These are phyloP conservation scores for Chiroxiphia lanceolata DNA, from an alignment of 2,797 vertebrate genomes.

Conservation along the genomic window DNA sequence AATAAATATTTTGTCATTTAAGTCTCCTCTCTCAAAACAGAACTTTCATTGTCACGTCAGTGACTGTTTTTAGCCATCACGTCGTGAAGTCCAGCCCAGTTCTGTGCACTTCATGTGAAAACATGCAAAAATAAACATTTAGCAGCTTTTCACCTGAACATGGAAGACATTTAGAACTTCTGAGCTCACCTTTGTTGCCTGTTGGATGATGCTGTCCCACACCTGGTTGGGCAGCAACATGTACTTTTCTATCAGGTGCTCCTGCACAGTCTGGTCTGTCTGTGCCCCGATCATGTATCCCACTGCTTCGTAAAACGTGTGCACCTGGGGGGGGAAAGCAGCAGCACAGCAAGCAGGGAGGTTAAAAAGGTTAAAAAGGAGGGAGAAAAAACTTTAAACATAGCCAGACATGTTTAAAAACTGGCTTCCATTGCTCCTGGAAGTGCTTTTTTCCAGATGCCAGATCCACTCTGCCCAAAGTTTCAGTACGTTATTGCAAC, in stretches of 20 bases:
- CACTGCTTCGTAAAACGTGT: constrained; percentile 98
- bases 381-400: not conserved
- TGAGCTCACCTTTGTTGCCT: constrained; percentile 93
- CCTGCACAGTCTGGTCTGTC: constrained; percentile 95
- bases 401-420: not conserved
- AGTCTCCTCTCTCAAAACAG: not conserved
- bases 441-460: not conserved
- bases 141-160: not conserved
- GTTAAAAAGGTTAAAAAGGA: not conserved
- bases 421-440: not conserved
- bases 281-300: constrained; percentile 99
- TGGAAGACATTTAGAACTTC: not conserved
- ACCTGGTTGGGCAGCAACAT: constrained; percentile 99
- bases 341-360: not conserved
- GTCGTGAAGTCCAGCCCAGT: not conserved
- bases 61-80: not conserved
- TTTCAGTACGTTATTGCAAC: not conserved
- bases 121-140: not conserved
- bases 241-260: constrained; percentile 98
- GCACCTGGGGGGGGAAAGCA: constrained; percentile 81
- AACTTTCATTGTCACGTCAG: rapidly evolving
- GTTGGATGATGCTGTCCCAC: constrained; percentile 99
- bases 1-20: not conserved
- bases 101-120: rapidly evolving
- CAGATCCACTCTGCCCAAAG: not conserved